A percentile compares a stretch with the other conserved stretches of the same genome.
These are phyloP conservation scores for Hyposmocoma kahamanoa DNA, from an alignment of 1,140 invertebrate genomes.

Conservation along the genomic window DNA sequence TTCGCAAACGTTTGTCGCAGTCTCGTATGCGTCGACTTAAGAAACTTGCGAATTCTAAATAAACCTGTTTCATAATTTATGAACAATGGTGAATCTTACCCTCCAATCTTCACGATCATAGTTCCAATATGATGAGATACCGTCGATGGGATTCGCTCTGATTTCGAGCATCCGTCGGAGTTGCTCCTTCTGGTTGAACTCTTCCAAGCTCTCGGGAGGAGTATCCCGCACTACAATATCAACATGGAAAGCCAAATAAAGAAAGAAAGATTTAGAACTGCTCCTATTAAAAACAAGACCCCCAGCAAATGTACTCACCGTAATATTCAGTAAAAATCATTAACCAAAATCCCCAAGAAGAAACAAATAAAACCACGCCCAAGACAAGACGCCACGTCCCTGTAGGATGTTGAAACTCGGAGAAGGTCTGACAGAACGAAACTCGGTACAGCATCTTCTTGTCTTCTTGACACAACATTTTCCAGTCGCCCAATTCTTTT, in stretches of 20 bases:
- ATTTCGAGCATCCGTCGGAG: conserved; percentile 87
- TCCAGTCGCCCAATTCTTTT: conserved; percentile 98
- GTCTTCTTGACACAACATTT: conserved; percentile 89
- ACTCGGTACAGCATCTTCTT: conserved; percentile 95
- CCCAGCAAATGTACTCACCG: no score
- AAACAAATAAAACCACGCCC: conserved; percentile 73
- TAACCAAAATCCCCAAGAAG: conserved; percentile 79
- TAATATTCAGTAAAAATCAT: conserved; percentile 79
- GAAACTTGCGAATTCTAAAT: no score
- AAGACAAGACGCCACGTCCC: conserved; percentile 92
- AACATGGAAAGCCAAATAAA: no score
- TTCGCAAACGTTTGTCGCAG: no score
- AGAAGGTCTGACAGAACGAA: conserved; percentile 94
- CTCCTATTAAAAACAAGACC: no score
- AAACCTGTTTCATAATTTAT: no score
- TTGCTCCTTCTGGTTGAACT: conserved; percentile 83
- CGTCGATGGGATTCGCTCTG: conserved; percentile 85
- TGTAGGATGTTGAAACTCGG: conserved; percentile 89
- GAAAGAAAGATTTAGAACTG: no score
- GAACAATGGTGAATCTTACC: no score
- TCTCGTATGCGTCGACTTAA: no score
- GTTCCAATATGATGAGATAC: conserved; percentile 81
- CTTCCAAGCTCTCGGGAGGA: conserved; percentile 80
- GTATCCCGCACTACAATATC: conserved; percentile 57
- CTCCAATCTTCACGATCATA: conserved; percentile 81